Evolutionary conservation across 53 echinoderm and acorn worm genomes (phyloP).

Genomic region (Apostichopus leukothele): DNA sequence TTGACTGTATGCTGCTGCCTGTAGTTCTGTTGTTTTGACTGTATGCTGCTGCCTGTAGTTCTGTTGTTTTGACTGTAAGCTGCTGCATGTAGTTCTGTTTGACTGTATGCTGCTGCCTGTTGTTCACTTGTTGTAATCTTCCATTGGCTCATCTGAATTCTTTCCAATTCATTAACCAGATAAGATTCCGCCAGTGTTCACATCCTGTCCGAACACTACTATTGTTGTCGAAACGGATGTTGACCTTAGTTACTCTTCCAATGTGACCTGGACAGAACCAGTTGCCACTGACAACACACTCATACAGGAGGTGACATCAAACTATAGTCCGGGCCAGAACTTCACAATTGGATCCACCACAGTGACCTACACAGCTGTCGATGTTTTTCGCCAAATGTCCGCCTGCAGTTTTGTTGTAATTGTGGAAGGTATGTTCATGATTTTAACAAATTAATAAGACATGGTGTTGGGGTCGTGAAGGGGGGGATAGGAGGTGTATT

Average conservation of each 20-base stretch:
- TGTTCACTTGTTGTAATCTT: too few species aligned
- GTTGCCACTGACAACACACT: slow-evolving; percentile 29
- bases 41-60: too few species aligned
- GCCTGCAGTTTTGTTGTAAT: slow-evolving; percentile 44
- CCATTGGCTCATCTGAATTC: not conserved
- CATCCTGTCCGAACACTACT: slow-evolving; percentile 42
- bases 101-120: too few species aligned
- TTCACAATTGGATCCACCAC: slow-evolving; percentile 43
- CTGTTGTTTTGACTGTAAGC: too few species aligned
- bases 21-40: too few species aligned
- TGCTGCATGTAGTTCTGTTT: too few species aligned
- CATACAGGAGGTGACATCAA: not conserved
- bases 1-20: too few species aligned
- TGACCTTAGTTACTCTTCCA: not conserved
- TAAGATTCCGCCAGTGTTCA: slow-evolving; percentile 45
- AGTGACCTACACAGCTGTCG: slow-evolving; percentile 44
- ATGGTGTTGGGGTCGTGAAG: too few species aligned
- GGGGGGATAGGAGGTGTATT: too few species aligned
- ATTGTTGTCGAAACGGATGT: not conserved
- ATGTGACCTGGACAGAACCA: slow-evolving; percentile 48
- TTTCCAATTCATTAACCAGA: slow-evolving; percentile 35
- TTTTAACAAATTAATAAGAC: too few species aligned
- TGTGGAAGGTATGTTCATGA: slow-evolving; percentile 54
- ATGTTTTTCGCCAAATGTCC: slow-evolving; percentile 13
- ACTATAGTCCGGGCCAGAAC: slow-evolving; percentile 9